Evolutionary conservation across 2,113 vertebrate species (phyloP).

Genomic region (Chaetodon auriga): DNA sequence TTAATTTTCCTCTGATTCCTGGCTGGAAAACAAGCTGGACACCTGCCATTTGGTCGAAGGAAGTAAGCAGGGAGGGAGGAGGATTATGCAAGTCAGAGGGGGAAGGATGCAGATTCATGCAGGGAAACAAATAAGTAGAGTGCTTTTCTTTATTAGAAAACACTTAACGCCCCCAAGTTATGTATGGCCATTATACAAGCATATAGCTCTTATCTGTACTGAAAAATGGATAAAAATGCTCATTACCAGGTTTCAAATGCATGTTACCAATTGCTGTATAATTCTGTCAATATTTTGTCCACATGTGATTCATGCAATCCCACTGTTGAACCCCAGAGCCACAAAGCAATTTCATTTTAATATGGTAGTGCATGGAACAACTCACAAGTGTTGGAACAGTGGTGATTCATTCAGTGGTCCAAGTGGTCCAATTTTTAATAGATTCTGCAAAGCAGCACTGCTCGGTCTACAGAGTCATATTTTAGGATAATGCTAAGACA

Average conservation of each 20-base stretch:
- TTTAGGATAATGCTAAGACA: conserved; percentile 2
- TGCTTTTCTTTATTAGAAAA: not conserved
- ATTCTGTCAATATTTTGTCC: conserved; percentile 13
- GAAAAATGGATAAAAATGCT: not conserved
- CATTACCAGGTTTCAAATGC: not conserved
- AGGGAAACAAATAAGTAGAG: not conserved
- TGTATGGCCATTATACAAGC: not conserved
- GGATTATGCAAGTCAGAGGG: conserved; percentile 7
- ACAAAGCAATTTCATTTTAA: conserved; percentile 48
- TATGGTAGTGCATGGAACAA: conserved; percentile 14
- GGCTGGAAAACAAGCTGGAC: conserved; percentile 10
- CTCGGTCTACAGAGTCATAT: conserved; percentile 21
- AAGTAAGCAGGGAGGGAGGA: not conserved
- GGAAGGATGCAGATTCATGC: not conserved
- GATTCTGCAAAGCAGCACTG: conserved; percentile 10
- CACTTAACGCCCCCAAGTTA: not conserved
- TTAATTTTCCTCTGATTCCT: not conserved
- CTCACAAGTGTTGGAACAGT: conserved; percentile 3
- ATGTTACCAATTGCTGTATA: not conserved
- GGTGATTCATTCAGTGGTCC: conserved; percentile 21
- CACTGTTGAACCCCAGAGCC: conserved; percentile 31
- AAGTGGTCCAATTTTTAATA: conserved; percentile 19
- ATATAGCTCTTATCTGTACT: not conserved
- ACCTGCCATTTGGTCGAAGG: not conserved
- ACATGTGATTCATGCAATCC: conserved; percentile 20